phyloP scores from a whole-genome alignment of 2,888 invertebrate genomes.

The Mythimna ferrago region DNA sequence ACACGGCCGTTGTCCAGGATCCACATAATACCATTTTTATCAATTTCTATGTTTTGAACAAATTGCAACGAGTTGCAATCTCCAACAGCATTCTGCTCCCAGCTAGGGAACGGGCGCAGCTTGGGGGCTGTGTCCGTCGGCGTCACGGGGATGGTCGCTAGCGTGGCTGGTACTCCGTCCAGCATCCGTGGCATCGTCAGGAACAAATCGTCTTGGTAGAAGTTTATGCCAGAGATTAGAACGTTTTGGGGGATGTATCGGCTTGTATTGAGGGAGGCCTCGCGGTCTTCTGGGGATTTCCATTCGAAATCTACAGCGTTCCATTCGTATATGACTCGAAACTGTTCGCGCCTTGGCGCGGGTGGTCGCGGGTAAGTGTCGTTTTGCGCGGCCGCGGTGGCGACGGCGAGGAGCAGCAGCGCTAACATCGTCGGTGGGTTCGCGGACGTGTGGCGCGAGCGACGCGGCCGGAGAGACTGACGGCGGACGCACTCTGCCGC shows the following conservation, averaged over 20 bases:
- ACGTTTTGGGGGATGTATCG: conserved; percentile 93
- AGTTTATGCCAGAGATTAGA: conserved; percentile 92
- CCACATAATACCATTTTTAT: conserved; percentile 93
- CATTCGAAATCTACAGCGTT: conserved; percentile 93
- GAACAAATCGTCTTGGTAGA: conserved; percentile 92
- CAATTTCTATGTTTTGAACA: conserved; percentile 94
- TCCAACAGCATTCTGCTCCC: conserved; percentile 92
- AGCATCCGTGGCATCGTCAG: conserved; percentile 93
- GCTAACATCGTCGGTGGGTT: conserved; percentile 77
- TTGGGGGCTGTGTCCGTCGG: conserved; percentile 90
- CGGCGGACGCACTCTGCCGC: conserved; percentile 71
- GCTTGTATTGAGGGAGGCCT: conserved; percentile 89
- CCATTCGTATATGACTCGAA: conserved; percentile 94
- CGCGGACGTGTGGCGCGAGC: conserved; percentile 79
- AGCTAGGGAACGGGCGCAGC: conserved; percentile 93
- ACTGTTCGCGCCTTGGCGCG: conserved; percentile 87
- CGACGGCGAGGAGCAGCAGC: conserved; percentile 78
- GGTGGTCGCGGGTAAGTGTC: conserved; percentile 77
- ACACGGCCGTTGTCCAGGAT: conserved; percentile 93
- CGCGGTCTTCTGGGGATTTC: conserved; percentile 90
- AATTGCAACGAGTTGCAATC: conserved; percentile 93
- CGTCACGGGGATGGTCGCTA: conserved; percentile 87
- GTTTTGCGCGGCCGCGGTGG: conserved; percentile 84
- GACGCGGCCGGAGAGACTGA: conserved; percentile 83
- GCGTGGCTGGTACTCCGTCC: conserved; percentile 93